These are phyloP conservation scores for Tokudaia muenninki DNA, from an alignment of 2,797 vertebrate genomes.

Conservation along the genomic window DNA sequence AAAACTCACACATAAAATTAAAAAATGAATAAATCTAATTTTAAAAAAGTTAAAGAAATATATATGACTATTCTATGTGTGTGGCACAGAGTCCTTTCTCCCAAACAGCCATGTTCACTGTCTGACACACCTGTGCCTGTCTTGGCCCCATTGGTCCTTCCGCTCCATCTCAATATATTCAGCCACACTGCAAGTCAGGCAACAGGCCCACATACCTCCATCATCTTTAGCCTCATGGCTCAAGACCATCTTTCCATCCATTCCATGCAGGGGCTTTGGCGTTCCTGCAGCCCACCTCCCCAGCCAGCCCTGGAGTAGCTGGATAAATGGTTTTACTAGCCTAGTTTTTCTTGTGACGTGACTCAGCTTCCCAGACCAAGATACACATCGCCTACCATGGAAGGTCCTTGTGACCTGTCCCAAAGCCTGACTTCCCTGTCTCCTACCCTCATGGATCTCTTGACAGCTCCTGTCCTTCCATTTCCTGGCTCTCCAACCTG, in stretches of 20 bases:
- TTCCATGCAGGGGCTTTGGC: not conserved
- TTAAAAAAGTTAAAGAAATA: not conserved
- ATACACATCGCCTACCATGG: not conserved
- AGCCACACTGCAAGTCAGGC: not conserved
- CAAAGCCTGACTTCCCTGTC: not conserved
- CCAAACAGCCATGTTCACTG: not conserved
- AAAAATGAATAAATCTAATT: not conserved
- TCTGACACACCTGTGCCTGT: not conserved
- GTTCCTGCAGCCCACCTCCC: not conserved
- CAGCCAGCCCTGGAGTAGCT: not conserved
- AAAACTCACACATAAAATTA: not conserved
- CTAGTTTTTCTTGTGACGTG: not conserved
- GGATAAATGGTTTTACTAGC: not conserved
- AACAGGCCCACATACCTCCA: not conserved
- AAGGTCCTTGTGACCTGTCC: not conserved
- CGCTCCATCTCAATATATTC: not conserved
- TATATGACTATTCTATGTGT: fast-evolving
- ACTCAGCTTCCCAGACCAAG: not conserved
- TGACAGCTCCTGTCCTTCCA: no score
- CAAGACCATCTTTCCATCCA: not conserved
- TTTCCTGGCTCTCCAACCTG: not conserved
- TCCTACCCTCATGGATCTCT: not conserved
- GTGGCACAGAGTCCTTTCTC: not conserved
- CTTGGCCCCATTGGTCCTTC: not conserved
- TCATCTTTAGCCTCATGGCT: not conserved